These are phyloP conservation scores for Lithobates sylvaticus DNA, from an alignment of 2,797 vertebrate species.

Conservation along the genomic window DNA sequence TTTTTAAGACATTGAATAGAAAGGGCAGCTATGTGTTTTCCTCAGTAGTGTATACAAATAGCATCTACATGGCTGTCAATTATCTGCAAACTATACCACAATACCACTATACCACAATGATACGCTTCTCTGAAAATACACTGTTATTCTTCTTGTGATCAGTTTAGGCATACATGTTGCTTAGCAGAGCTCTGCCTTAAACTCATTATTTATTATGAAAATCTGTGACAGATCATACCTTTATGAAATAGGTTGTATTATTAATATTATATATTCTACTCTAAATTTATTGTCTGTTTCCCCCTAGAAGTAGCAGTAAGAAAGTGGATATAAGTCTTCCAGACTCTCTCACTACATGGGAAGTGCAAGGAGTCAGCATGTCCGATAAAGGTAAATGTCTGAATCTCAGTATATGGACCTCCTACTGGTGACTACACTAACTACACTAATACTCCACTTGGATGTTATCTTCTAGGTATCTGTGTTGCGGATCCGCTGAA, in stretches of 20 bases:
- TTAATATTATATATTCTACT: background rate
- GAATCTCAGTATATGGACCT: background rate
- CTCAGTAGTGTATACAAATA: background rate
- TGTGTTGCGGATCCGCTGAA: conserved; percentile 79
- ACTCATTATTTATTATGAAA: background rate
- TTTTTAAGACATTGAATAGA: too few relatives aligned
- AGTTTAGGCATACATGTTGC: too few relatives aligned
- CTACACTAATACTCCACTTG: background rate
- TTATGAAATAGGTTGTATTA: background rate
- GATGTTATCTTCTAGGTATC: conserved; percentile 72
- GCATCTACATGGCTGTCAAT: background rate
- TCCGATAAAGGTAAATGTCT: conserved; percentile 79
- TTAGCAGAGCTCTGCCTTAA: too few relatives aligned
- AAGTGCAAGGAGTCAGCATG: conserved; percentile 87
- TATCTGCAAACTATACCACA: too few relatives aligned
- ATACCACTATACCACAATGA: too few relatives aligned
- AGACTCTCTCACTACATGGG: conserved; percentile 93
- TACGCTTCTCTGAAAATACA: too few relatives aligned
- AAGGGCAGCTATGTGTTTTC: background rate
- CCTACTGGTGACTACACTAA: background rate
- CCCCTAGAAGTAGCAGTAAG: conserved; percentile 65
- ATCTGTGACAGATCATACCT: background rate
- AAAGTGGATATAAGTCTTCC: conserved; percentile 76
- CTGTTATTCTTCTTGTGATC: too few relatives aligned
- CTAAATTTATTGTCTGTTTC: background rate